phyloP scores from a whole-genome alignment of 2,888 invertebrate species.

The Cotesia congregata region DNA sequence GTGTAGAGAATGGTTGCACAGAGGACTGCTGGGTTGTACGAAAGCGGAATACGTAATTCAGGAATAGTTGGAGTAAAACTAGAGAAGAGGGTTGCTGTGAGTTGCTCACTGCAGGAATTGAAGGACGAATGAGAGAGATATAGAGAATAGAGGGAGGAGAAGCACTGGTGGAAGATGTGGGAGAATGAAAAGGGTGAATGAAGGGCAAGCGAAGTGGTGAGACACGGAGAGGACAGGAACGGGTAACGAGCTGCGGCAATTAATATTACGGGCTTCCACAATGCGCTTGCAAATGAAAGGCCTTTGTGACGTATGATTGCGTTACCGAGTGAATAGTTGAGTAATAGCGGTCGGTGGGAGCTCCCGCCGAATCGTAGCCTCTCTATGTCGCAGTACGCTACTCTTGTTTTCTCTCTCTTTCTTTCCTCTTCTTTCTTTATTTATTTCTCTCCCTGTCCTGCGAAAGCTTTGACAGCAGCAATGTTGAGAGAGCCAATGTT shows the following conservation, averaged over 20 bases:
- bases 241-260: slow-evolving; percentile 70
- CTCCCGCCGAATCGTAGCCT: slow-evolving; percentile 58
- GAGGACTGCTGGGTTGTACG: slow-evolving; percentile 61
- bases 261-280: slow-evolving; percentile 70
- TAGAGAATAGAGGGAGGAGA: background rate
- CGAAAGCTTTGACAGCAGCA: slow-evolving; percentile 8
- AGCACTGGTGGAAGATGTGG: background rate
- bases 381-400: slow-evolving; percentile 16
- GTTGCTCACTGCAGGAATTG: slow-evolving; percentile 10
- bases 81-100: slow-evolving; percentile 14
- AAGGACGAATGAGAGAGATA: slow-evolving; percentile 14
- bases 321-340: slow-evolving; percentile 71
- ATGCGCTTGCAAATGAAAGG: slow-evolving; percentile 71
- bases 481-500: slow-evolving; percentile 9
- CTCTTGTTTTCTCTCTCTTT: background rate
- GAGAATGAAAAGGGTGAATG: slow-evolving; percentile 7
- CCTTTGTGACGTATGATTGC: slow-evolving; percentile 71
- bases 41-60: slow-evolving; percentile 68
- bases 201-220: slow-evolving; percentile 13
- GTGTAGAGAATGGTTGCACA: slow-evolving; percentile 57
- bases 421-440: slow-evolving; percentile 16
- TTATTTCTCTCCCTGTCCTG: background rate
- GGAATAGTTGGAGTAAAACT: slow-evolving; percentile 53
- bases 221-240: slow-evolving; percentile 5
- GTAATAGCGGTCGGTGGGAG: slow-evolving; percentile 67